Conservation (phyloP, 1,140 invertebrate species). For the Babylonia areolata region DNA sequence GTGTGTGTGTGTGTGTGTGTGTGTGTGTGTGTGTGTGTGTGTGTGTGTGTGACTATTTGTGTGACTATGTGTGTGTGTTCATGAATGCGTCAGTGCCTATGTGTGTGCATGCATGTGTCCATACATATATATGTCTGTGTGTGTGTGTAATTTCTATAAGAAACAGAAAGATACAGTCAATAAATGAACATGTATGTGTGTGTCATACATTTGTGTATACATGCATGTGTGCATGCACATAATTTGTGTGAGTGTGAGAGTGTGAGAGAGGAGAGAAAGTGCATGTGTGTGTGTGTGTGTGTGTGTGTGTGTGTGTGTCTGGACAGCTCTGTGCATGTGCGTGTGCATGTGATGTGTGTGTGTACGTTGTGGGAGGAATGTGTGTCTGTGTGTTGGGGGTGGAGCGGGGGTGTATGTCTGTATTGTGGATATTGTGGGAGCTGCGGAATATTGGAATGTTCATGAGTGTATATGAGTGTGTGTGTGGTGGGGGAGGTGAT, state of each 20-base stretch:
- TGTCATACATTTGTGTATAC: slow-evolving; percentile 12
- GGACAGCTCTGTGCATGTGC: no score
- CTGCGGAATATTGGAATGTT: background rate
- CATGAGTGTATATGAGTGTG: background rate
- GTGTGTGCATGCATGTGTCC: background rate
- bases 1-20: no score
- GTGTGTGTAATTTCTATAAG: no score
- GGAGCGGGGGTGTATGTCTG: background rate
- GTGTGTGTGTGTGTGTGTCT: background rate
- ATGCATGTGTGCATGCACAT: background rate
- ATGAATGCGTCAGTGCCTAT: background rate
- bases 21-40: no score
- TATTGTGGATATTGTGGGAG: background rate
- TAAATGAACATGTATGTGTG: no score
- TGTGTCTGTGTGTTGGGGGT: background rate
- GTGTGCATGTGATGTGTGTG: background rate
- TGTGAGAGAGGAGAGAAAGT: no score
- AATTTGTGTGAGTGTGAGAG: background rate
- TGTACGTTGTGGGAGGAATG: background rate
- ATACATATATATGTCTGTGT: background rate
- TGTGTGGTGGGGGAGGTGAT: background rate
- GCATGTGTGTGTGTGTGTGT: slow-evolving; percentile 1
- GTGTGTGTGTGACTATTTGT: no score
- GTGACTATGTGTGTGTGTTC: no score
- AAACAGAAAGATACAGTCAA: no score